These are phyloP conservation scores for Cheirogaleus major DNA, from an alignment of 2,797 vertebrate species.

Conservation along the genomic window DNA sequence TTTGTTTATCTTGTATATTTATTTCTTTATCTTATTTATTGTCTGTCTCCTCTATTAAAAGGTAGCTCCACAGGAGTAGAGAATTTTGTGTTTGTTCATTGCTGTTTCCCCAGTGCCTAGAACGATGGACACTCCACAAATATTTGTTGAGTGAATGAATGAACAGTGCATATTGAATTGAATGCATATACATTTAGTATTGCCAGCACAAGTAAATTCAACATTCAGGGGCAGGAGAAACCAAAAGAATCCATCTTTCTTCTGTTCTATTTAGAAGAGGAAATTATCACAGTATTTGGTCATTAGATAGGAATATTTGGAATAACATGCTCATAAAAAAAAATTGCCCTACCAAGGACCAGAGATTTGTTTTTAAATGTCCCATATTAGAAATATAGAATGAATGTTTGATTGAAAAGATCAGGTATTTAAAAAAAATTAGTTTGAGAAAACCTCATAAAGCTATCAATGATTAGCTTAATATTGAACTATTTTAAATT, in stretches of 20 bases:
- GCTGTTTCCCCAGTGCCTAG: neutral
- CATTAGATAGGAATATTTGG: constrained; percentile 43
- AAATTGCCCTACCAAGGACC: neutral
- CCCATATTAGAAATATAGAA: constrained; percentile 5
- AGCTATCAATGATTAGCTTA: neutral
- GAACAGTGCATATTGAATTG: neutral
- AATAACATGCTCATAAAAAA: constrained; percentile 35
- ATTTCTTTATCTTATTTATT: neutral
- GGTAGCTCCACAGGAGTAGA: neutral
- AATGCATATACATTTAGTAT: neutral
- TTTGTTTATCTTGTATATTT: neutral
- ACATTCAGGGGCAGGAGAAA: neutral
- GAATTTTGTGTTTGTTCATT: neutral
- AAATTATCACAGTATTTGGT: constrained; percentile 42
- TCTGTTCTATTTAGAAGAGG: constrained; percentile 41
- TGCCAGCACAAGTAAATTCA: neutral
- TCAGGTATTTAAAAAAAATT: neutral
- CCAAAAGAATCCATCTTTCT: neutral
- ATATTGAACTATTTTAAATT: constrained; percentile 26
- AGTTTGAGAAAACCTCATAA: constrained; percentile 4
- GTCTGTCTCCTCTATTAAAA: neutral
- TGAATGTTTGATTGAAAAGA: neutral
- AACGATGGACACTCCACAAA: neutral
- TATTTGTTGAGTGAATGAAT: neutral
- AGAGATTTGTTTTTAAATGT: constrained; percentile 22